Evolutionary conservation across 2,113 vertebrate genomes (phyloP).

Genomic region (Nematolebias whitei): DNA sequence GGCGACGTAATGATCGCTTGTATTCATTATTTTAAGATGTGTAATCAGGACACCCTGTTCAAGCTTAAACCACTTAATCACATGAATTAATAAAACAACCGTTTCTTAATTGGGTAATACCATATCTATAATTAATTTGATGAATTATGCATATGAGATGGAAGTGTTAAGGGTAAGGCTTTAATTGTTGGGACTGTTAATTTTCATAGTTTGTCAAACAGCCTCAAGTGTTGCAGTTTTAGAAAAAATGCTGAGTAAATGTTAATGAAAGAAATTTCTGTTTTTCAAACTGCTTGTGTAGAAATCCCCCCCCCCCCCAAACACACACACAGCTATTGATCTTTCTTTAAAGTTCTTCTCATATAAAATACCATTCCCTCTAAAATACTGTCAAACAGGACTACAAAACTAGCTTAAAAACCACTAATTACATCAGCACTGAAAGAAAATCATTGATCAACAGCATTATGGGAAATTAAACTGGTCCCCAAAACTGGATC

Average conservation of each 20-base stretch:
- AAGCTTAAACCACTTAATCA: slow-evolving; percentile 58
- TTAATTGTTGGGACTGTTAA: slow-evolving; percentile 54
- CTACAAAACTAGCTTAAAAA: slow-evolving; percentile 80
- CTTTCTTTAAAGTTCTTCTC: slow-evolving; percentile 80
- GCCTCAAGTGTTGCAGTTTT: slow-evolving; percentile 19
- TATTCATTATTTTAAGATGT: slow-evolving; percentile 61
- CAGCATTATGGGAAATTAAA: slow-evolving; percentile 87
- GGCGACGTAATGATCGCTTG: slow-evolving; percentile 32
- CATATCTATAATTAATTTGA: slow-evolving; percentile 52
- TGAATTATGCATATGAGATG: slow-evolving; percentile 55
- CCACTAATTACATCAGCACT: slow-evolving; percentile 90
- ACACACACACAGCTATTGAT: slow-evolving; percentile 80
- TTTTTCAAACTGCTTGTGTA: slow-evolving; percentile 7
- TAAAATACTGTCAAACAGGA: slow-evolving; percentile 70
- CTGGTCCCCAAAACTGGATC: slow-evolving; percentile 86
- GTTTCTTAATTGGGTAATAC: slow-evolving; percentile 44
- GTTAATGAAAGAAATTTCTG: slow-evolving; percentile 13
- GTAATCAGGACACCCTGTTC: slow-evolving; percentile 38
- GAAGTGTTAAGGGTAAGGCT: slow-evolving; percentile 45
- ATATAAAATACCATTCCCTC: slow-evolving; percentile 79
- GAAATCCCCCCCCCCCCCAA: neutral
- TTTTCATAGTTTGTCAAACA: slow-evolving; percentile 51
- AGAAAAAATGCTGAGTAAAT: slow-evolving; percentile 22
- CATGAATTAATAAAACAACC: slow-evolving; percentile 64
- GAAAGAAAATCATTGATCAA: slow-evolving; percentile 94